Conservation (phyloP, 2,113 vertebrate species). For the Circaetus cinerascens region DNA sequence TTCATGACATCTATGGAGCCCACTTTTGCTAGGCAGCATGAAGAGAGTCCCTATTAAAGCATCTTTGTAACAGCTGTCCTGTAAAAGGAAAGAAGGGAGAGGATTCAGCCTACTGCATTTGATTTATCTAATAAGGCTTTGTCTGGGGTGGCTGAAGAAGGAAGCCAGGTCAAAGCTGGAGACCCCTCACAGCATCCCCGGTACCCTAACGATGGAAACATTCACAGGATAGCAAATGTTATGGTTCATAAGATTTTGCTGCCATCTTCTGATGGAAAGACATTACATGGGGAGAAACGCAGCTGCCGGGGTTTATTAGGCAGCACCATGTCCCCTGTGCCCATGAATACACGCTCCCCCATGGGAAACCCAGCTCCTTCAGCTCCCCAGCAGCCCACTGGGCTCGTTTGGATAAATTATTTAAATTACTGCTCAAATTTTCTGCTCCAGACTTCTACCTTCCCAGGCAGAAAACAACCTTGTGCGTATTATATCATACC, state of each 20-base stretch:
- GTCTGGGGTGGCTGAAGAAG: not conserved
- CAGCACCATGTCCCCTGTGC: not conserved
- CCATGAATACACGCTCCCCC: fast-evolving
- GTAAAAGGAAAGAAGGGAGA: not conserved
- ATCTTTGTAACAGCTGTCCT: not conserved
- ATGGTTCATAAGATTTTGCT: constrained; percentile 67
- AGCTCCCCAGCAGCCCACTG: not conserved
- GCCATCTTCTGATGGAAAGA: constrained; percentile 77
- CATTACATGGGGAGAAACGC: not conserved
- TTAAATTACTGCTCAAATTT: not conserved
- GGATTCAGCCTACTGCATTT: not conserved
- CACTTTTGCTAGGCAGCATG: not conserved
- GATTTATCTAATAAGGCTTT: not conserved
- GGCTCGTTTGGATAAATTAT: not conserved
- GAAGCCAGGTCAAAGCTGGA: not conserved
- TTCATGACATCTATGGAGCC: not conserved
- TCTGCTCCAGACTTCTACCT: not conserved
- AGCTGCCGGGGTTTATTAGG: not conserved
- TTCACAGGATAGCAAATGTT: not conserved
- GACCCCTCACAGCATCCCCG: not conserved
- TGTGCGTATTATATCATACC: fast-evolving
- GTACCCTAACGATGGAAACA: not conserved
- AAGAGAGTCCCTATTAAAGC: no score
- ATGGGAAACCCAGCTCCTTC: fast-evolving
- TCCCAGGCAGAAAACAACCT: not conserved